These are phyloP conservation scores for Dromaius novaehollandiae DNA, from an alignment of 2,113 vertebrate genomes.

Conservation along the genomic window DNA sequence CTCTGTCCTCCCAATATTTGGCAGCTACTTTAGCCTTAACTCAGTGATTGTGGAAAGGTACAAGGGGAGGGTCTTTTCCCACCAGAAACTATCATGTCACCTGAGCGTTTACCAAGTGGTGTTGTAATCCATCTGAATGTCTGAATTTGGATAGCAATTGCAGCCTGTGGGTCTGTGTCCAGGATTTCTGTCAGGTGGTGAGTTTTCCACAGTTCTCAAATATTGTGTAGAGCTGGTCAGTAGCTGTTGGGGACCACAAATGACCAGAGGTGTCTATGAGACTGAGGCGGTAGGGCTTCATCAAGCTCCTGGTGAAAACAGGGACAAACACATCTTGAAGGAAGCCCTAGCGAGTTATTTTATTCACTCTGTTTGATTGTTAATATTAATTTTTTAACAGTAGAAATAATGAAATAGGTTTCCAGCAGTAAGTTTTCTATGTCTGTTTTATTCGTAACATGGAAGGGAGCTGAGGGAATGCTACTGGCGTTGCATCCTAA, in stretches of 20 bases:
- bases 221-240: not conserved
- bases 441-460: not conserved
- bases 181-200: not conserved
- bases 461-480: not conserved
- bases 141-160: not conserved
- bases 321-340: not conserved
- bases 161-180: not conserved
- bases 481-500: not conserved
- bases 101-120: not conserved
- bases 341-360: not conserved
- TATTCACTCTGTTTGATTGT: not conserved
- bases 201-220: not conserved
- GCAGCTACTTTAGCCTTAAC: not conserved
- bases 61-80: not conserved
- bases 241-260: accelerated
- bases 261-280: not conserved
- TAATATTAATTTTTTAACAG: not conserved
- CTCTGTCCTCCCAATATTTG: not conserved
- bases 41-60: not conserved
- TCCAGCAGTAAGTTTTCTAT: slow-evolving; percentile 19
- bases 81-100: not conserved
- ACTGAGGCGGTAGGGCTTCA: not conserved
- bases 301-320: not conserved
- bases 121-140: not conserved
- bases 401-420: not conserved